Evolutionary conservation across 2,113 vertebrate genomes (phyloP).

Genomic region (Potamarius usumacintae): DNA sequence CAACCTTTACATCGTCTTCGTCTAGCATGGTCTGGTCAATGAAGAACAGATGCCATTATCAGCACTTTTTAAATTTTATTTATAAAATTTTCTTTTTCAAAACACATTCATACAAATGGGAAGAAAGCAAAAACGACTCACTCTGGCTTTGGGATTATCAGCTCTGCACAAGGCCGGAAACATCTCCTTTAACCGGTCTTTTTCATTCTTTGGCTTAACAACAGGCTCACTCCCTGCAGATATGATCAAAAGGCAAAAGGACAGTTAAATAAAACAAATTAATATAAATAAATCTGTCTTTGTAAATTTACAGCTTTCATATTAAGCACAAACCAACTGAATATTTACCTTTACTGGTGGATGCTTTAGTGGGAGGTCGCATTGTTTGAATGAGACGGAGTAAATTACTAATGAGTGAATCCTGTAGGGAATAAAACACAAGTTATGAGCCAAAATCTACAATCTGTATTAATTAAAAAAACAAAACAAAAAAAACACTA

Average conservation of each 20-base stretch:
- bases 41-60: background rate
- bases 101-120: background rate
- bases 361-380: constrained; percentile 83
- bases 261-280: background rate
- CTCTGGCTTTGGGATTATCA: constrained; percentile 82
- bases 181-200: constrained; percentile 87
- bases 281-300: too few relatives aligned
- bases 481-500: background rate
- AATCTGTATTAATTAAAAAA: background rate
- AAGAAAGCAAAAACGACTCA: constrained; percentile 56
- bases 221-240: constrained; percentile 57
- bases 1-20: constrained; percentile 94
- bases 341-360: constrained; percentile 64
- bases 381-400: constrained; percentile 95
- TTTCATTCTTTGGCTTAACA: constrained; percentile 81
- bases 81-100: background rate
- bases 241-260: background rate
- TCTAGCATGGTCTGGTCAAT: constrained; percentile 79
- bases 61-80: background rate
- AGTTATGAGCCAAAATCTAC: background rate
- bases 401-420: constrained; percentile 91
- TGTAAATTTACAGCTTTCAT: background rate
- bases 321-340: background rate
- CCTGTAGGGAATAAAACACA: constrained; percentile 68
- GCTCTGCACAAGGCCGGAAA: constrained; percentile 91